Percentiles rank a stretch among this genome's conserved stretches.
These are phyloP conservation scores for Lepidurus couesii DNA, from an alignment of 1,140 invertebrate species.

Conservation along the genomic window DNA sequence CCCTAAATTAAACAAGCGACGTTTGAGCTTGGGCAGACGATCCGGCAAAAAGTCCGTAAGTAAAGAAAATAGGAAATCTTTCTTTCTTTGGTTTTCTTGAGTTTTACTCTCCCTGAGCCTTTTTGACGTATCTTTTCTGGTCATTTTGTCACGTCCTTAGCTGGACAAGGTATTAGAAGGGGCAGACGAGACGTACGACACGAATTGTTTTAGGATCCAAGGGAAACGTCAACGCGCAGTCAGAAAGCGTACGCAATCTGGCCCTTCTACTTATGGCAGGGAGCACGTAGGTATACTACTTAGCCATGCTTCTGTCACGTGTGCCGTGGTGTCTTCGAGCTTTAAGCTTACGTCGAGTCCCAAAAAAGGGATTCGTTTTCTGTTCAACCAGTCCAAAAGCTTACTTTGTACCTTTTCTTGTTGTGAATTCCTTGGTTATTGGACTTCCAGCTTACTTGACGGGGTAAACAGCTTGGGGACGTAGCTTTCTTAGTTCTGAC, in stretches of 20 bases:
- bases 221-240: neutral
- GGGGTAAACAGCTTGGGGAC: neutral
- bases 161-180: conserved; percentile 7
- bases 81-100: neutral
- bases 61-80: neutral
- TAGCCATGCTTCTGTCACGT: neutral
- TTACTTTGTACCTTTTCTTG: neutral
- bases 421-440: neutral
- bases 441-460: neutral
- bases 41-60: conserved; percentile 32
- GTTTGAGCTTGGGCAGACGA: conserved; percentile 29
- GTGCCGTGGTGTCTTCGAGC: neutral
- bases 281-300: conserved; percentile 2
- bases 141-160: neutral
- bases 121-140: neutral
- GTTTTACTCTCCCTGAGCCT: neutral
- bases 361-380: neutral
- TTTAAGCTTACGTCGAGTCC: neutral
- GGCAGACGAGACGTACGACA: conserved; percentile 16
- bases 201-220: conserved; percentile 15
- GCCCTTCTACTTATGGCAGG: conserved; percentile 1
- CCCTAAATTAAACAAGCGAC: conserved; percentile 29
- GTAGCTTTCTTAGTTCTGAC: neutral
- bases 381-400: neutral
- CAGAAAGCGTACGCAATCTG: conserved; percentile 17